Evolutionary conservation across 1,140 invertebrate species (phyloP), one percentile per base, ranked within the genome.

Genomic region (Stegodyphus mimosarum): DNA sequence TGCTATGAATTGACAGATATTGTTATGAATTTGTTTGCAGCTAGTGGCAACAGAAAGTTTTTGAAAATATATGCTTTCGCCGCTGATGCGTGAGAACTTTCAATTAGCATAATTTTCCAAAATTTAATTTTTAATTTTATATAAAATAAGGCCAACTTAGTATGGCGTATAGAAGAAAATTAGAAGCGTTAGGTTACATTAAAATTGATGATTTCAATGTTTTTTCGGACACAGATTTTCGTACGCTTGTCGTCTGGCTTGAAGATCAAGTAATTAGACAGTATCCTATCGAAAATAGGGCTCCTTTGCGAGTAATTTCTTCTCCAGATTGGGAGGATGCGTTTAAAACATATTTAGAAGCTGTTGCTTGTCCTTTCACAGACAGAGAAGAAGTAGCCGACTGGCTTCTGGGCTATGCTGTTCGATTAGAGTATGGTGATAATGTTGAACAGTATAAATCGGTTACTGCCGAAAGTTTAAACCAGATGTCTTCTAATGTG

Each of bases 211-310:
- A 74, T 50, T 87, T 87, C 60, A 87, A 87, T 79, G 78, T 83
- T 13, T 76, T 77, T 48, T 18, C 53, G 92, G 92, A 94, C 88
- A 93, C 93, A 85, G 93, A 95, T 88, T 95, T 97, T 89, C 93
- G 94, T 75, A 95, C 94, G 88, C 91, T 97, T 51, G 92, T 98
- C 18, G 89, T 95, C 2, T 99, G 97, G 97, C 89, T 99, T 49
- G 97, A 99, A 91, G 95, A 98, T 90, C 96, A 98, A 90, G 97
- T 96, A 91, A 97, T 98, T 87, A 93, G 97, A 17, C 93, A 95
- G 88, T 97, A 97, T 88, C 94, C 94, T 88, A 95, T 96, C 83
- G 95, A 97, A 90, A 94, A 96, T 84, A 91, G 96, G 48, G 93
- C 93, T 86, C 91, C 90, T 2, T 89, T 99, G 33, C 92, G 95